These are phyloP conservation scores for Chesias legatella DNA, from an alignment of 2,888 invertebrate genomes.

Conservation along the genomic window DNA sequence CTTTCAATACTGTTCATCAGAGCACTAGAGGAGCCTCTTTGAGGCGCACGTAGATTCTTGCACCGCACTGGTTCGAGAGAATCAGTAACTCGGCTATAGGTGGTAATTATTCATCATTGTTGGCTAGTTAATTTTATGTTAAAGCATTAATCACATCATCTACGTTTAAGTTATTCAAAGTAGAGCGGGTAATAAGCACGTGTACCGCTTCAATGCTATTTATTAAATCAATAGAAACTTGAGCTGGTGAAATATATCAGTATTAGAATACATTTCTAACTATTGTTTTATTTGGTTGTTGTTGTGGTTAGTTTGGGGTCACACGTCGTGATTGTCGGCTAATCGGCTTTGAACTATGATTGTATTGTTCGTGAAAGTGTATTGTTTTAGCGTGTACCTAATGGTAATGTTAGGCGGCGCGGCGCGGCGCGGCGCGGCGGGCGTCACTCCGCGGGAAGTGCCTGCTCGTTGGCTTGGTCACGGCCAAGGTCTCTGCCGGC, in stretches of 20 bases:
- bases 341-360: constrained; percentile 3
- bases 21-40: too few species aligned
- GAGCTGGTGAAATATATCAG: constrained; percentile 19
- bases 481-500: constrained; percentile 72
- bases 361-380: neutral
- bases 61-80: too few species aligned
- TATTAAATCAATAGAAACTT: constrained; percentile 17
- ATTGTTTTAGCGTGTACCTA: constrained; percentile 43
- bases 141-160: neutral
- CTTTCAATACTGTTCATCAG: too few species aligned
- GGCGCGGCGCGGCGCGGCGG: too few species aligned
- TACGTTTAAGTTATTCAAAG: constrained; percentile 5
- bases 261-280: constrained; percentile 17
- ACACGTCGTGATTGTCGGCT: constrained; percentile 2
- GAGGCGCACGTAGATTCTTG: too few species aligned
- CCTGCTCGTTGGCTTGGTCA: constrained; percentile 61
- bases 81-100: too few species aligned
- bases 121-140: too few species aligned
- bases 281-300: constrained; percentile 15
- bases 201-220: constrained; percentile 16
- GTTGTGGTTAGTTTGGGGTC: constrained; percentile 10
- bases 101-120: too few species aligned
- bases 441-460: constrained; percentile 59
- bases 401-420: too few species aligned
- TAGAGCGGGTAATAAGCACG: constrained; percentile 7